Base-by-base conservation (phyloP, 2,113 vertebrate species). In the Narcine bancroftii region DNA sequence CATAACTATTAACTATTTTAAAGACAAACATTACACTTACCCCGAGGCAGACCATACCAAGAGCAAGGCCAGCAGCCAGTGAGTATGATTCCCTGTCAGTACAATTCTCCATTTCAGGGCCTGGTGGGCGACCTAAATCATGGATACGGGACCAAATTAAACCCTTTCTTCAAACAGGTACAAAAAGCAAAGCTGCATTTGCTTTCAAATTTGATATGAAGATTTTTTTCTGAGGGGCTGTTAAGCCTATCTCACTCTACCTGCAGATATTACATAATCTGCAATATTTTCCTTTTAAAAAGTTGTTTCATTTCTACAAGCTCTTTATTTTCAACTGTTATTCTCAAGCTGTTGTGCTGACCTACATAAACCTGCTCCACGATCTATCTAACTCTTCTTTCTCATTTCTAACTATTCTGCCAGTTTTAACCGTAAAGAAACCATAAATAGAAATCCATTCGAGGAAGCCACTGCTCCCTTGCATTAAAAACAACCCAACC, bases 1-100 rank as follows among this genome's bases (percentile, higher is more conserved):
- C 77, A 13, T 33, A 9, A 3, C 29, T 33, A 26, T 1, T 45
- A 81, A 81, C 47, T 50, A 81, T 26, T 10, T 50, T 81, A 45
- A 60, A 85, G 50, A 0, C 17, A 1, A 15, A 60, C 56, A 21
- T 11, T 60, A 72, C 13, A 26, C 98, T 97, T 94, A 99, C 99
- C 96, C 99, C 99, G 1, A 99, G 96, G 94, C 99, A 99, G 92
- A 99, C 99, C 99, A 99, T 99, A 93, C 99, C 99, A 92, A 99
- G 95, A 42, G 98, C 98, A 24, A 99, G 95, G 29, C 99, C 99
- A 29, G 99, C 98, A 29, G 98, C 98, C 2, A 99, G 94, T 0
- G 99, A 99, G 92, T 99, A 99, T 0, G 98, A 99, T 93, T 99
- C 99, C 93, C 99, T 96, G 93, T 99, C 99, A 0, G 98, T 99